Base-by-base conservation (phyloP, 2,888 invertebrate species). In the Mythimna pallens region DNA sequence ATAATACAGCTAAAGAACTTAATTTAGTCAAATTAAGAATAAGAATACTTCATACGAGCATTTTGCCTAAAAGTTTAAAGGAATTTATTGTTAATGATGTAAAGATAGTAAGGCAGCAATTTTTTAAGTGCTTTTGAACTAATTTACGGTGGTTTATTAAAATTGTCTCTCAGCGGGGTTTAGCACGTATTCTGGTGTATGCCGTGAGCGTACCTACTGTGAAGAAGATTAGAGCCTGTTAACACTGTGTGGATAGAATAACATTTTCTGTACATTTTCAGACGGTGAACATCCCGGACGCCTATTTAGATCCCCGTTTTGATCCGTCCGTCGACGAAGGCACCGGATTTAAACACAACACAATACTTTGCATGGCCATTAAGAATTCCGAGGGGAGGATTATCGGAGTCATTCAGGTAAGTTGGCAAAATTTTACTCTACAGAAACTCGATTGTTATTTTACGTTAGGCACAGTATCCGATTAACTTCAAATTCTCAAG, bases 291-390 rank as follows among this genome's bases (percentile, higher is more conserved):
- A 98, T 99, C 89, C 97, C 98, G 71, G 98, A 99, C 94, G 99
- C 99, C 58, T 99, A 99, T 92, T 97, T 98, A 84, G 99, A 99
- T 93, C 96, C 97, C 65, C 97, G 98, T 83, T 99, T 99, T 95
- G 99, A 99, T 95, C 97, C 98, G 1, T 97, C 97, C 54, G 98
- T 98, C 61, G 99, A 99, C 93, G 98, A 98, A 59, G 98, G 97
- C 68, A 97, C 97, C 57, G 97, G 97, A 77, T 99, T 99, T 96
- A 97, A 97, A 88, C 99, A 99, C 96, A 98, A 97, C 91, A 98
- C 98, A 81, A 98, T 99, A 85, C 97, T 99, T 47, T 99, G 99
- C 93, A 99, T 99, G 99, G 98, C 99, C 68, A 99, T 99, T 89
- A 99, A 99, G 95, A 99, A 99, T 94, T 98, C 99, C 1, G 97